Evolutionary conservation across 2,113 vertebrate species (phyloP).

Genomic region (Corythornis cristatus): DNA sequence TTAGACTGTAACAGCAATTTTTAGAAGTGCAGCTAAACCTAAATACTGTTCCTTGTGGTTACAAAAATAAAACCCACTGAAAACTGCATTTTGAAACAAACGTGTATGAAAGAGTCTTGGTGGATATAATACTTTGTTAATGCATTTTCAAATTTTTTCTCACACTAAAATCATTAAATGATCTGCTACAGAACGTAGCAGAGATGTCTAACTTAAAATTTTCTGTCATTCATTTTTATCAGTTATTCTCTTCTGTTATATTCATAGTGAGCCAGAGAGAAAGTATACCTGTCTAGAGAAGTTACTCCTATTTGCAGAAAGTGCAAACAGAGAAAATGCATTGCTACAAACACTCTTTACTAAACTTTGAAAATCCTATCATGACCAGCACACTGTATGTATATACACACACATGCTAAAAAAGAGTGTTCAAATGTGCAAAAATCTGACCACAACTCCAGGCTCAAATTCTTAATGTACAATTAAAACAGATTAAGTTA

Average conservation of each 20-base stretch:
- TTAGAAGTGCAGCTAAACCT: background rate
- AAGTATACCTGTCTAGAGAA: background rate
- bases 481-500: background rate
- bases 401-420: background rate
- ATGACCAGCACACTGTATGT: background rate
- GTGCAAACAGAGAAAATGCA: background rate
- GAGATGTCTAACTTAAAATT: background rate
- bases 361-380: background rate
- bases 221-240: background rate
- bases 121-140: background rate
- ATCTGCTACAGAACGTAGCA: background rate
- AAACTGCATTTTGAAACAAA: background rate
- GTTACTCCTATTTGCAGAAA: background rate
- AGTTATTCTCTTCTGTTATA: background rate
- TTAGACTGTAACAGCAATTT: background rate
- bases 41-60: background rate
- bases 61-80: background rate
- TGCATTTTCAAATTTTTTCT: background rate
- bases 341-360: background rate
- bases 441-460: conserved; percentile 16
- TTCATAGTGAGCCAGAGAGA: background rate
- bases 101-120: background rate
- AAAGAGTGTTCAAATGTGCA: background rate
- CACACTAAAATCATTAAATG: background rate
- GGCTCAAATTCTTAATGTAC: background rate